A percentile compares a stretch with the other conserved stretches of the same genome.
Conservation (phyloP, 2,797 vertebrate genomes). For the Danio choprae region DNA sequence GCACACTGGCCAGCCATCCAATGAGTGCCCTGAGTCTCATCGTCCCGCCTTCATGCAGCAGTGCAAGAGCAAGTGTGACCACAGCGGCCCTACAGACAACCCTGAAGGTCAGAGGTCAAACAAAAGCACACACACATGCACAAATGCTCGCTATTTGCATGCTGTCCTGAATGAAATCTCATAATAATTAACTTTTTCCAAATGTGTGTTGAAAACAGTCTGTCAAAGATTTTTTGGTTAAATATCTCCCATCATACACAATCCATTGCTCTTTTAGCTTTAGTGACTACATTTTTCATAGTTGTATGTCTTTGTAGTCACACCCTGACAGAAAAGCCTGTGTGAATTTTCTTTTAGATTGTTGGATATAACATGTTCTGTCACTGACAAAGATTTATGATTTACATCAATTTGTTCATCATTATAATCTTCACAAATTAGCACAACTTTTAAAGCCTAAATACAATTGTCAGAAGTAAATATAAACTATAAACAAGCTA, state of each 20-base stretch:
- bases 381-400: too few relatives aligned
- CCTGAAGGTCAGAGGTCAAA: slow-evolving; percentile 86
- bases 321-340: too few relatives aligned
- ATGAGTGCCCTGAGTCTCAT: slow-evolving; percentile 86
- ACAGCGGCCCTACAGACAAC: slow-evolving; percentile 83
- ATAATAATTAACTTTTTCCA: not conserved
- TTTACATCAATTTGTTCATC: too few relatives aligned
- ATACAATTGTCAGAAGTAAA: too few relatives aligned
- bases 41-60: slow-evolving; percentile 87
- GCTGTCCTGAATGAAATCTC: not conserved
- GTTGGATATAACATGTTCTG: too few relatives aligned
- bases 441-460: too few relatives aligned
- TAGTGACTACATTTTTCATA: not conserved
- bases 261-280: not conserved
- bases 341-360: too few relatives aligned
- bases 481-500: too few relatives aligned
- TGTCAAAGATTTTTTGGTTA: not conserved
- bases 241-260: not conserved
- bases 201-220: not conserved
- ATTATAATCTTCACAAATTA: too few relatives aligned
- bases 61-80: slow-evolving; percentile 92
- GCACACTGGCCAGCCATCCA: slow-evolving; percentile 85
- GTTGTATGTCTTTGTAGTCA: not conserved
- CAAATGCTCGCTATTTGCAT: not conserved
- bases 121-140: not conserved